Percentiles rank a stretch among this genome's conserved stretches.
Evolutionary conservation across 1,140 invertebrate genomes (phyloP).

Genomic region (Drosophila cardini): DNA sequence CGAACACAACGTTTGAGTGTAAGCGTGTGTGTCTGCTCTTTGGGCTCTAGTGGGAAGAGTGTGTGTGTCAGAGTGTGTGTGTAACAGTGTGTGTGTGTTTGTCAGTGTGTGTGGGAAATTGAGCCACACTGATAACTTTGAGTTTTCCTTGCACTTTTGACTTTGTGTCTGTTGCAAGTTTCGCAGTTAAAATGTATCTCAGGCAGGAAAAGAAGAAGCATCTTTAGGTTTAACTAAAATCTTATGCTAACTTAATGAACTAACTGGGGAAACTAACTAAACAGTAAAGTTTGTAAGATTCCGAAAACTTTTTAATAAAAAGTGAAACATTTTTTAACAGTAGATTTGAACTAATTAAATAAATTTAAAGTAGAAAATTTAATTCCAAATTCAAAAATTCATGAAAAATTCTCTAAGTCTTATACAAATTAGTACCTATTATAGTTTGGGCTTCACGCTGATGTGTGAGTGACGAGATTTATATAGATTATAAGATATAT

Average conservation of each 20-base stretch:
- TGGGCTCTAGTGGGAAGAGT: background rate
- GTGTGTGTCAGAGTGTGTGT: constrained; percentile 8
- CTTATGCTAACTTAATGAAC: constrained; percentile 3
- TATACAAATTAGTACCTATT: too few relatives aligned
- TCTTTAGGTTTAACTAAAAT: constrained; percentile 1
- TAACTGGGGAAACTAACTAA: background rate
- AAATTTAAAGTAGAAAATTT: too few relatives aligned
- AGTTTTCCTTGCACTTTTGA: background rate
- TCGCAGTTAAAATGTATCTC: too few relatives aligned
- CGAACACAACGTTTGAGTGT: constrained; percentile 81
- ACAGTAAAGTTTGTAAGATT: background rate
- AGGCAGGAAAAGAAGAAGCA: background rate
- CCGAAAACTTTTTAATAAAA: constrained; percentile 3
- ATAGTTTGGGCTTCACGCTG: too few relatives aligned
- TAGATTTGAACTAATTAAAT: background rate
- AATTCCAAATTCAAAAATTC: too few relatives aligned
- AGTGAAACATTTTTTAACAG: too few relatives aligned
- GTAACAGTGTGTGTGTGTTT: background rate
- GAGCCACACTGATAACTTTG: constrained; percentile 11
- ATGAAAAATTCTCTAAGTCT: too few relatives aligned
- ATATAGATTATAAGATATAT: too few relatives aligned
- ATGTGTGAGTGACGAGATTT: too few relatives aligned
- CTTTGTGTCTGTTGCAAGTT: background rate
- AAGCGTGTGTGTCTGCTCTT: constrained; percentile 53
- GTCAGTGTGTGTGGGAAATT: background rate